Evolutionary conservation across 23 tunicate genomes (phyloP), one percentile per base, ranked within the genome.

Genomic region (Halocynthia roretzi): DNA sequence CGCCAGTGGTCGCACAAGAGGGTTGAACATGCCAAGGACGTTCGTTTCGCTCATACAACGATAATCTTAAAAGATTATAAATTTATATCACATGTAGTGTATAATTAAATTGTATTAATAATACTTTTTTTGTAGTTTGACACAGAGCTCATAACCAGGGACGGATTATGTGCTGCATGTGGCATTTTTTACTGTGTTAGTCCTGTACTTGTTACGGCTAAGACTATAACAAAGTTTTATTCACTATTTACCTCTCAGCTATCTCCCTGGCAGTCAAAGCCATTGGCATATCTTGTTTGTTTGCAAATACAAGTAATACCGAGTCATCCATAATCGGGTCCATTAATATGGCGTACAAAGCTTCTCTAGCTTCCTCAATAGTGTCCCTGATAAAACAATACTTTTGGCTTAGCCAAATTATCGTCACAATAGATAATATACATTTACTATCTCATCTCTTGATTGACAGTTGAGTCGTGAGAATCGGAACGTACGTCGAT

Each of bases 1-100:
- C 82, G 7, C 97, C 97, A 53, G 84, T 80, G 8, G 87, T 65
- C 8, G 97, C 97, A 75, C 97, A 90, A 11, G 97, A 85, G 10
- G 97, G 88, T 62, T 90, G 90, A 40, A 90, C 78, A 15, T 64
- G 75, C 82, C 86, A 90, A 18, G 84, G 65, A 8, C 81, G 58
- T 20, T 60, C 44, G 14, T 49, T 54, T 20, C 80, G 66, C 6
- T 71, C 71, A 15, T 72, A 23, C 71, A 90, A 57, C 6, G 82
- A 80, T 8, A 89, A 71, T 56, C 84, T 86, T 49, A 6, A 84
- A 70, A 44, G 23, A 51, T 31, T 31, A 31, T 31, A 31, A 0
- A 31, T 31, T 1, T 31, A 31, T 31, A 31, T 0, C 4, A 31
- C 44, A 31, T 0, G 4, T 31, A 31, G 44, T 31, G 44, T 31